Evolutionary conservation across 2,113 vertebrate genomes (phyloP).

Genomic region (Nothocercus nigrocapillus): DNA sequence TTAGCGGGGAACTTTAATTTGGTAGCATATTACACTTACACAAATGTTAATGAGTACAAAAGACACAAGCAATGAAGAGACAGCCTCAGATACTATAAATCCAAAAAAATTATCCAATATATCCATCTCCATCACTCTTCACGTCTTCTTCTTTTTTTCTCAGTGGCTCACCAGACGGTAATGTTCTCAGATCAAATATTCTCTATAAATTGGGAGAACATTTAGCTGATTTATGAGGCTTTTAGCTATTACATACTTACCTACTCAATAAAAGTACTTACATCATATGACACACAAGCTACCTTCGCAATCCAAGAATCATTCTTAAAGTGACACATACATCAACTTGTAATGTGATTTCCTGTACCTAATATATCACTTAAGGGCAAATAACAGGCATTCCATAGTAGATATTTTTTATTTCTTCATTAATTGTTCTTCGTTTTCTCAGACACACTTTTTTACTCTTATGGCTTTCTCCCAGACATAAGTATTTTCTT

Average conservation of each 20-base stretch:
- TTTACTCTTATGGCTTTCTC: slow-evolving; percentile 8
- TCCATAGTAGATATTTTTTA: slow-evolving; percentile 65
- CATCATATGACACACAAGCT: slow-evolving; percentile 82
- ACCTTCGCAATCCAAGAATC: slow-evolving; percentile 79
- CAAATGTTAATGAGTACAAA: slow-evolving; percentile 26
- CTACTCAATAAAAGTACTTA: slow-evolving; percentile 86
- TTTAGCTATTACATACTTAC: slow-evolving; percentile 87
- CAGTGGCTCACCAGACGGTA: slow-evolving; percentile 73
- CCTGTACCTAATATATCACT: slow-evolving; percentile 83
- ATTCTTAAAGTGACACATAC: slow-evolving; percentile 81
- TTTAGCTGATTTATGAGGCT: slow-evolving; percentile 85
- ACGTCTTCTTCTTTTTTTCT: slow-evolving; percentile 68
- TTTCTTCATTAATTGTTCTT: slow-evolving; percentile 73
- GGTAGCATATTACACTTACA: not conserved
- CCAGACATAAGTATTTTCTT: slow-evolving; percentile 32
- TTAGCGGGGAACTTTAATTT: not conserved
- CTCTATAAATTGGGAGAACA: slow-evolving; percentile 83
- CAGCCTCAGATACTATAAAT: slow-evolving; percentile 40
- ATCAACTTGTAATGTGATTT: slow-evolving; percentile 85
- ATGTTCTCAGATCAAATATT: slow-evolving; percentile 84
- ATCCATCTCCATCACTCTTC: slow-evolving; percentile 77
- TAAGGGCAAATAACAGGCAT: slow-evolving; percentile 80
- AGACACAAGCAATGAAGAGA: not conserved
- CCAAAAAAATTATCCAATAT: slow-evolving; percentile 64
- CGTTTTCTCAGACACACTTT: slow-evolving; percentile 40